Conservation (phyloP, 2,797 vertebrate species). For the Chiropotes sagulatus region DNA sequence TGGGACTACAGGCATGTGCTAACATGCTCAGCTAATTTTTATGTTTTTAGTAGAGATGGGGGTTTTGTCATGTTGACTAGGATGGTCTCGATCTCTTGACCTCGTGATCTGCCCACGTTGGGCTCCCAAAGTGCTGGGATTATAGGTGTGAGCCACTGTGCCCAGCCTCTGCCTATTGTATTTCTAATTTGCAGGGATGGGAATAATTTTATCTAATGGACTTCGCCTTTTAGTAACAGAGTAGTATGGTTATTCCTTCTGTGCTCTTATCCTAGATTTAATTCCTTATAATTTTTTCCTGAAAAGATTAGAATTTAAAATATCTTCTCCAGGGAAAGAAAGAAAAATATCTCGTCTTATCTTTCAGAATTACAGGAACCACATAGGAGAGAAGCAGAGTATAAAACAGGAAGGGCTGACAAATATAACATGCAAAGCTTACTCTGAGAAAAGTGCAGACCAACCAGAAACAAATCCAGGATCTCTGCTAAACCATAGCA, state of each 20-base stretch:
- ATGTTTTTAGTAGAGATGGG: no score
- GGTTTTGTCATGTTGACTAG: no score
- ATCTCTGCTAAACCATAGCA: slow-evolving; percentile 93
- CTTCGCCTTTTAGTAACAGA: not conserved
- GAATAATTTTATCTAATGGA: not conserved
- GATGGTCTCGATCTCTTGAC: no score
- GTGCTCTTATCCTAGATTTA: not conserved
- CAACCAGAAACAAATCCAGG: slow-evolving; percentile 95
- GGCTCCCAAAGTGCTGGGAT: no score
- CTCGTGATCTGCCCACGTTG: no score
- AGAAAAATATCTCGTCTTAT: not conserved
- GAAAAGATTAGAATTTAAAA: slow-evolving; percentile 17
- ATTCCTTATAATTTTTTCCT: not conserved
- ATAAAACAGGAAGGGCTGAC: not conserved
- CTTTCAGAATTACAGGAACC: not conserved
- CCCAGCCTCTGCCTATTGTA: not conserved
- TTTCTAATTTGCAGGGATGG: not conserved
- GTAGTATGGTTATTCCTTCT: not conserved
- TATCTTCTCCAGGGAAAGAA: not conserved
- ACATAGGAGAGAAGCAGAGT: not conserved
- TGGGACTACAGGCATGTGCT: no score
- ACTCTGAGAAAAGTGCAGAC: slow-evolving; percentile 90
- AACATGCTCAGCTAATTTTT: no score
- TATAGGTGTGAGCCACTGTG: no score
- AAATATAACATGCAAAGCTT: slow-evolving; percentile 77